Evolutionary conservation across 2,888 invertebrate genomes (phyloP).

Genomic region (Zygothrica quintamaculata): DNA sequence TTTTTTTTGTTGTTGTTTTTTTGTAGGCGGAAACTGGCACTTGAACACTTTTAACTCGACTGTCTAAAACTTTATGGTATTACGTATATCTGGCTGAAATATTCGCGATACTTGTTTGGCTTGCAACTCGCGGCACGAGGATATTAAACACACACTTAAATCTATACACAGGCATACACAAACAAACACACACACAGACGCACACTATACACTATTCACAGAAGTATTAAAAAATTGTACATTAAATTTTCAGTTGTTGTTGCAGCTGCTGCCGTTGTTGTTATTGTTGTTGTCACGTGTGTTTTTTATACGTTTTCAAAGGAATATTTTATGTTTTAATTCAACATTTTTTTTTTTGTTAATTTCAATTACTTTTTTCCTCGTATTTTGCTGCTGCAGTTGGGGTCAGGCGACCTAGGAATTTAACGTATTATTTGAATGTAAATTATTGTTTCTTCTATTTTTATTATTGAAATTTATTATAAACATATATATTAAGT

Average conservation of each 20-base stretch:
- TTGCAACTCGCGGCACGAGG: constrained; percentile 45
- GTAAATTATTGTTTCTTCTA: constrained; percentile 27
- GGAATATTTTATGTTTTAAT: constrained; percentile 7
- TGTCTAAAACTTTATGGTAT: constrained; percentile 23
- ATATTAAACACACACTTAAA: constrained; percentile 17
- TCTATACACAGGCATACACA: too few relatives aligned
- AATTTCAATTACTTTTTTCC: constrained; percentile 29
- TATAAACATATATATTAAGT: constrained; percentile 32
- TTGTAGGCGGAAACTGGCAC: constrained; percentile 66
- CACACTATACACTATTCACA: too few relatives aligned
- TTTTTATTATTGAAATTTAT: constrained; percentile 10
- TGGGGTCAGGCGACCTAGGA: constrained; percentile 52
- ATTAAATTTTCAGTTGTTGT: constrained; percentile 1
- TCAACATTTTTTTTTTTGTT: constrained; percentile 2
- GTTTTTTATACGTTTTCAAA: constrained; percentile 10
- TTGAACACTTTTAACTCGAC: constrained; percentile 42
- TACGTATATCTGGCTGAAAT: constrained; percentile 48
- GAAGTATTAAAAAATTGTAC: constrained; percentile 12
- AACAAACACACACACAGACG: background rate
- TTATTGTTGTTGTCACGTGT: constrained; percentile 45
- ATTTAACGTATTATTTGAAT: constrained; percentile 32
- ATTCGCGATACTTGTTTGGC: constrained; percentile 27
- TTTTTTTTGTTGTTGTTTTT: too few relatives aligned
- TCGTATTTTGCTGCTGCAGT: constrained; percentile 29
- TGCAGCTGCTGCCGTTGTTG: background rate